These are phyloP conservation scores for Mionectes olivaceus DNA, from an alignment of 2,797 vertebrate genomes.

Conservation along the genomic window DNA sequence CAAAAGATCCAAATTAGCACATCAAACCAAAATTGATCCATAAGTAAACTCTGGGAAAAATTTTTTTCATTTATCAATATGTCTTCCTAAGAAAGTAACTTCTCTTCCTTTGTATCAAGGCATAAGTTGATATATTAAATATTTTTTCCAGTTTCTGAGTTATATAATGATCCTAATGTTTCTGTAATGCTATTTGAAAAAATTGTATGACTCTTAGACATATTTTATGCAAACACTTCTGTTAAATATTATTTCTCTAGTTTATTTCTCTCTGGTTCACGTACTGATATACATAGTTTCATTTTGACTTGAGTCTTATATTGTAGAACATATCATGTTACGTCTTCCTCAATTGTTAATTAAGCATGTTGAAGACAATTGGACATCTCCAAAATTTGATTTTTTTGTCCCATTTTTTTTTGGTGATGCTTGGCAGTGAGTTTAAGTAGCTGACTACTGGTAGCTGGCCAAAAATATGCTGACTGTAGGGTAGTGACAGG, in stretches of 20 bases:
- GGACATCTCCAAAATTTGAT: accelerated
- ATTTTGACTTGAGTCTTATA: background rate
- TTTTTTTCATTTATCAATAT: background rate
- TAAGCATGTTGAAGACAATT: background rate
- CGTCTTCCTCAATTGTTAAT: background rate
- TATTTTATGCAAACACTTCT: background rate
- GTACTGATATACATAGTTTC: background rate
- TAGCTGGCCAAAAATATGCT: background rate
- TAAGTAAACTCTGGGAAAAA: background rate
- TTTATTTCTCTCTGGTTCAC: background rate
- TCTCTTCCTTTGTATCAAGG: background rate
- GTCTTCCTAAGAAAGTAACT: background rate
- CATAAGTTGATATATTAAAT: background rate
- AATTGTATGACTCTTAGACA: background rate
- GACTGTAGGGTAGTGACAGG: background rate
- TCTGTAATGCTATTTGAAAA: background rate
- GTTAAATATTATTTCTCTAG: background rate
- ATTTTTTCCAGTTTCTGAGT: background rate
- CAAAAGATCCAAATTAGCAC: background rate
- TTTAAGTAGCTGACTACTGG: background rate
- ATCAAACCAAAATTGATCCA: background rate
- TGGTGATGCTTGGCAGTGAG: background rate
- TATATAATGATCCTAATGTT: background rate
- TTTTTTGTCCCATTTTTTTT: background rate
- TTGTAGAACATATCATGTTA: background rate